Percentiles rank a stretch among this genome's conserved stretches.
Evolutionary conservation across 2,888 invertebrate genomes (phyloP).

Genomic region (Pardosa pseudoannulata): DNA sequence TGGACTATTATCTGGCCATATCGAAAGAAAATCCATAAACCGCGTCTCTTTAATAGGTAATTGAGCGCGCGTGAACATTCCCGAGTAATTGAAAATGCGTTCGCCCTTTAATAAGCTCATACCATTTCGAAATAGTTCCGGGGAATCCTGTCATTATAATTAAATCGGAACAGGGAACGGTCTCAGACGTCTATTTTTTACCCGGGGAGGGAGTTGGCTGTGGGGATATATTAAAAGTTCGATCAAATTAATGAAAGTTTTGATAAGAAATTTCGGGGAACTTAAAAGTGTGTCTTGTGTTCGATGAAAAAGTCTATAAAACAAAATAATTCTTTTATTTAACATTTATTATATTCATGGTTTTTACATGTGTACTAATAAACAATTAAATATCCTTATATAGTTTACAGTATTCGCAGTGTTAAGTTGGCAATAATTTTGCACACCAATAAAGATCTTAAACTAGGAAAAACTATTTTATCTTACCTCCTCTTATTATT

Average conservation of each 20-base stretch:
- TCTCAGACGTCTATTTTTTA: background rate
- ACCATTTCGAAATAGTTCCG: constrained; percentile 37
- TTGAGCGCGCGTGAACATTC: constrained; percentile 65
- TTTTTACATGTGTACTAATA: too few relatives aligned
- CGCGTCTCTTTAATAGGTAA: constrained; percentile 65
- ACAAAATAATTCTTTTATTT: too few relatives aligned
- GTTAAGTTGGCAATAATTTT: too few relatives aligned
- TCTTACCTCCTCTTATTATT: too few relatives aligned
- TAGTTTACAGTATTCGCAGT: too few relatives aligned
- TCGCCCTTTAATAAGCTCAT: constrained; percentile 66
- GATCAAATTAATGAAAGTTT: background rate
- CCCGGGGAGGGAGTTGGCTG: background rate
- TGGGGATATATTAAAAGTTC: background rate
- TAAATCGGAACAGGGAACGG: constrained; percentile 53
- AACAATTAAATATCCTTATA: too few relatives aligned
- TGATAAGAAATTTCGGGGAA: background rate
- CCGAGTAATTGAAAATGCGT: constrained; percentile 69
- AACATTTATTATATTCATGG: too few relatives aligned
- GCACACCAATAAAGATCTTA: too few relatives aligned
- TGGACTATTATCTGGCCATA: constrained; percentile 56
- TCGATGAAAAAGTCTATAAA: too few relatives aligned
- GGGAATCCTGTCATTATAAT: constrained; percentile 42
- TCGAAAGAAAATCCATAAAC: constrained; percentile 66
- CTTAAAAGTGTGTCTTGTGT: too few relatives aligned
- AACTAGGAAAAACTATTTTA: too few relatives aligned